Conservation (phyloP, 2,113 vertebrate species). For the Synodontis membranacea region DNA sequence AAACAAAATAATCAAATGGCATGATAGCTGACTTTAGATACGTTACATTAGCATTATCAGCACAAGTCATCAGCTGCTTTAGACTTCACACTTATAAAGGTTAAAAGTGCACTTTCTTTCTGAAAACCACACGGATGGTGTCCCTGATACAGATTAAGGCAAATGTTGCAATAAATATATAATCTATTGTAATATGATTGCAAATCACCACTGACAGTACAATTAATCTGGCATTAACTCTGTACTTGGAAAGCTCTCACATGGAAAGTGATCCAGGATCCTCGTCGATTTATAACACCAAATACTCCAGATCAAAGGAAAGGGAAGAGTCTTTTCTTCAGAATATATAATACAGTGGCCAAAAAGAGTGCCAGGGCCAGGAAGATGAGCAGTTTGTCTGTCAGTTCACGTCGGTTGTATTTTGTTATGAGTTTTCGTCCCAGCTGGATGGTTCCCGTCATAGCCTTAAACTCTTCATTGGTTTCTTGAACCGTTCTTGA, state of each 20-base stretch:
- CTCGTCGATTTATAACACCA: neutral
- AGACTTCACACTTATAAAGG: slow-evolving; percentile 19
- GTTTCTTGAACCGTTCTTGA: slow-evolving; percentile 91
- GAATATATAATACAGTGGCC: slow-evolving; percentile 92
- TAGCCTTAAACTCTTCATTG: slow-evolving; percentile 94
- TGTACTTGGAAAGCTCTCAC: neutral
- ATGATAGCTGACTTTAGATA: neutral
- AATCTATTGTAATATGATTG: neutral
- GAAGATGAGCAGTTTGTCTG: slow-evolving; percentile 95
- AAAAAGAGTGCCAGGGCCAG: slow-evolving; percentile 92
- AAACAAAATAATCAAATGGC: neutral
- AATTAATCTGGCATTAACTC: neutral
- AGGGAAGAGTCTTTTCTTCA: slow-evolving; percentile 95
- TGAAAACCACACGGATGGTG: neutral
- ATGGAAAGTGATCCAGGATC: neutral
- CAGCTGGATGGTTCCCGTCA: slow-evolving; percentile 95
- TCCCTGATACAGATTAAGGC: neutral
- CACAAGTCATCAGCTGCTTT: neutral
- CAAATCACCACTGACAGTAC: neutral
- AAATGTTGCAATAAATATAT: neutral
- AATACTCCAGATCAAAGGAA: slow-evolving; percentile 75
- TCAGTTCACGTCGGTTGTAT: slow-evolving; percentile 94
- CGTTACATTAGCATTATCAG: neutral
- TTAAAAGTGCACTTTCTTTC: slow-evolving; percentile 17
- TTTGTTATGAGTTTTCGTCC: slow-evolving; percentile 96